Percentiles rank a stretch among this genome's conserved stretches.
These are phyloP conservation scores for Dynastes tityus DNA, from an alignment of 2,888 invertebrate genomes.

Conservation along the genomic window DNA sequence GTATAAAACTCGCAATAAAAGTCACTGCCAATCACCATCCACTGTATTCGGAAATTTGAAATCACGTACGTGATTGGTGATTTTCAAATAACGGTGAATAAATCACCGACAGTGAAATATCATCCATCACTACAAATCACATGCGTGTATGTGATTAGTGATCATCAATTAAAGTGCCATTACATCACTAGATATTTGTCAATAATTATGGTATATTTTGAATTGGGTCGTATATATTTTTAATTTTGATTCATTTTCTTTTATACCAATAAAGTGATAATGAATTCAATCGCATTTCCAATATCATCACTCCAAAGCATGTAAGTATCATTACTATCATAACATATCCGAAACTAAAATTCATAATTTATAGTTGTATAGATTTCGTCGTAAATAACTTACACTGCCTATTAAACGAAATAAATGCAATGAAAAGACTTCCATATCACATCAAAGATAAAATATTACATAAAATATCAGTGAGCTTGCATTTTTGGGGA, in stretches of 20 bases:
- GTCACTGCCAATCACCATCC: too few species aligned
- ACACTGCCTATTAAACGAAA: slow-evolving; percentile 51
- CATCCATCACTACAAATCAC: too few species aligned
- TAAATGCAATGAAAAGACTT: slow-evolving; percentile 56
- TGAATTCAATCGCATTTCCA: background rate
- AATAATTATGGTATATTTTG: background rate
- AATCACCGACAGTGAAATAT: too few species aligned
- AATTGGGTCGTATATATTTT: background rate
- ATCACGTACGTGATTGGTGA: too few species aligned
- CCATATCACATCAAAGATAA: slow-evolving; percentile 62
- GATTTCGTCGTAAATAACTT: slow-evolving; percentile 61
- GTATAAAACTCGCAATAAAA: too few species aligned
- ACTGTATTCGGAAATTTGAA: too few species aligned
- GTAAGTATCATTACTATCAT: slow-evolving; percentile 46
- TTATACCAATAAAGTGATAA: background rate
- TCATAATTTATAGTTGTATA: slow-evolving; percentile 53
- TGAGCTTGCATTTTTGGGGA: slow-evolving; percentile 58
- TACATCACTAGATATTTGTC: too few species aligned
- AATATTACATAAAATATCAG: slow-evolving; percentile 62
- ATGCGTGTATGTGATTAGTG: too few species aligned
- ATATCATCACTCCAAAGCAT: slow-evolving; percentile 46
- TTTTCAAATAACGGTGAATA: too few species aligned
- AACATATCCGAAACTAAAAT: background rate
- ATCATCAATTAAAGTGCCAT: too few species aligned
- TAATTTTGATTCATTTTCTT: background rate